Percentiles rank a stretch among this genome's conserved stretches.
These are phyloP conservation scores for Lagopus leucura DNA, from an alignment of 2,113 vertebrate species.

Conservation along the genomic window DNA sequence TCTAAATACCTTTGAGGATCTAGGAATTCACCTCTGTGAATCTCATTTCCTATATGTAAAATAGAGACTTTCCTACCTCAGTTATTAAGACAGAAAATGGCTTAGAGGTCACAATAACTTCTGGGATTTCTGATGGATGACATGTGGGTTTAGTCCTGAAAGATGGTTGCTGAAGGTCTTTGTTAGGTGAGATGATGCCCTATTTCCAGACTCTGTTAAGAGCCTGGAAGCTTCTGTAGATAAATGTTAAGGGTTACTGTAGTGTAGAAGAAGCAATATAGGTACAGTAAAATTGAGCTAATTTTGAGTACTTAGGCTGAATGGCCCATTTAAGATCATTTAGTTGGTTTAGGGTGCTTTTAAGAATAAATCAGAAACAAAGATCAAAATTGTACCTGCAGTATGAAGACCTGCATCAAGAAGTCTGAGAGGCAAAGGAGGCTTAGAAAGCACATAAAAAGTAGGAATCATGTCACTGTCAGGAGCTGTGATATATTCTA, in stretches of 20 bases:
- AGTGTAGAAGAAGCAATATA: fast-evolving
- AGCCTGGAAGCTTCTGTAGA: background rate
- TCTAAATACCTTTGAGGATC: background rate
- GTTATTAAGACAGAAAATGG: fast-evolving
- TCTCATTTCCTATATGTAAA: background rate
- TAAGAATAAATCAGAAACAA: background rate
- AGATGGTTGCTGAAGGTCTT: background rate
- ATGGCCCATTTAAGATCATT: background rate
- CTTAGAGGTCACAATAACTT: background rate
- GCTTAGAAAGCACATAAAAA: background rate
- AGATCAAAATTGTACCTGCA: background rate
- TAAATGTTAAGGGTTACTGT: background rate
- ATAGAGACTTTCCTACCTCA: background rate
- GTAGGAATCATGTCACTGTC: background rate
- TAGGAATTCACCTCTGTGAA: background rate
- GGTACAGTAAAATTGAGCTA: background rate
- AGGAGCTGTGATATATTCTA: background rate
- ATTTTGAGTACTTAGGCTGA: background rate
- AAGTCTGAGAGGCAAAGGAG: background rate
- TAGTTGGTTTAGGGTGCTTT: background rate
- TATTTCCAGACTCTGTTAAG: background rate
- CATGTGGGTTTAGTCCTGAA: background rate
- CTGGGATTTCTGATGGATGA: fast-evolving
- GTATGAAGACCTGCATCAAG: background rate
- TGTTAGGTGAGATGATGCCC: background rate